Evolutionary conservation across 2,113 vertebrate species (phyloP), one percentile per base, ranked within the genome.

Genomic region (Engraulis encrasicolus): DNA sequence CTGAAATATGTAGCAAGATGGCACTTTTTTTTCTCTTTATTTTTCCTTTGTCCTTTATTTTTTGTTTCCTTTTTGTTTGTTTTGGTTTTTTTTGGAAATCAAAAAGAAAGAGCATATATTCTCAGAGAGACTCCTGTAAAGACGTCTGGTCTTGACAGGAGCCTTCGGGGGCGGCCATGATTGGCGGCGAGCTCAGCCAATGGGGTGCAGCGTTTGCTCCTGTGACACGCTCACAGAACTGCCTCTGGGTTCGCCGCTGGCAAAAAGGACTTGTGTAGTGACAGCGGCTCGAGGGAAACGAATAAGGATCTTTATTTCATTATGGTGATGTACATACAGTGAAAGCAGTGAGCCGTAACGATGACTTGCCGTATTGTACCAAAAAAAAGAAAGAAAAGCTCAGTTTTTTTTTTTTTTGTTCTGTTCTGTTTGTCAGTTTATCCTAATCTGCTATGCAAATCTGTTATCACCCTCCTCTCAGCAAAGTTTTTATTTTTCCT

Each of bases 371-470:
- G 92, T 96, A 93, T 95, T 96, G 95, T 96, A 98, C 95, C 96
- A 97, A 97, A 97, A 96, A 95, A 71, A 88, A n/a, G n/a, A n/a
- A 96, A 94, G 40, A 45, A 45, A 85, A 85, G 93, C 95, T 88
- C 90, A 89, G 94, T 91, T 95, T 91, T 87, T 9, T 45, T 9
- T 45, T 9, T 45, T 45, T 3, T 45, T 45, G 3, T n/a, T 90
- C 14, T 66, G 23, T 66, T 66, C 20, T 58, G 54, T 58, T 66
- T 90, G 92, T 96, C 95, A 91, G 93, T 96, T 96, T 87, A 94
- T 95, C 95, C 96, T 94, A 91, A 97, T 93, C 94, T 94, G 97
- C 97, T 99, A 99, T 99, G 97, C 97, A 99, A 98, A 95, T 95
- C 91, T 96, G 88, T 90, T n/a, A 88, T 92, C 89, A 90, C 89